A percentile compares a stretch with the other conserved stretches of the same genome.
These are phyloP conservation scores for Neocrepidodera transversa DNA, from an alignment of 2,888 invertebrate genomes.

Conservation along the genomic window DNA sequence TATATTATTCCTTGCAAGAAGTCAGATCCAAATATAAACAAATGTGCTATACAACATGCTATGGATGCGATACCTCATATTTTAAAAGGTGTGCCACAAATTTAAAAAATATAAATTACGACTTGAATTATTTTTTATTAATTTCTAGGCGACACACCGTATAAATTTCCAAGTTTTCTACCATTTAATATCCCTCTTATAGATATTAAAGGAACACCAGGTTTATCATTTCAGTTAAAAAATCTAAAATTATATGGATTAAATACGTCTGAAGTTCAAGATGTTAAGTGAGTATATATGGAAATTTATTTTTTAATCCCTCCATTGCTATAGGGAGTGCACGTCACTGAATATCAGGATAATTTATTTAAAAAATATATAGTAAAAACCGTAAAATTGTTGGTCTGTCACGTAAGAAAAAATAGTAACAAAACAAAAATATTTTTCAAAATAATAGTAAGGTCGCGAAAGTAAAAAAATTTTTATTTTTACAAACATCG, in stretches of 20 bases:
- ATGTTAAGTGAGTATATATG: conserved; percentile 42
- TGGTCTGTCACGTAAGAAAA: too few species aligned
- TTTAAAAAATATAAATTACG: conserved; percentile 28
- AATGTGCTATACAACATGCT: conserved; percentile 30
- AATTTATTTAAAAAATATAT: too few species aligned
- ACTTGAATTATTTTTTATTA: neutral
- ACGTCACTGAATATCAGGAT: too few species aligned
- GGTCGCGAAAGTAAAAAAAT: too few species aligned
- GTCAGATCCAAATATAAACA: conserved; percentile 32
- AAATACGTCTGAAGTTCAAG: conserved; percentile 35
- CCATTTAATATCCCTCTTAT: conserved; percentile 46
- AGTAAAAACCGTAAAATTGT: too few species aligned
- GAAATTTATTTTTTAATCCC: too few species aligned
- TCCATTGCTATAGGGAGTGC: too few species aligned
- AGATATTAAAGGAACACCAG: conserved; percentile 33
- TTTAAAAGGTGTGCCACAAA: conserved; percentile 31
- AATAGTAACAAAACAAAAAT: too few species aligned
- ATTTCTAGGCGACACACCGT: conserved; percentile 43
- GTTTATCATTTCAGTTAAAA: conserved; percentile 42
- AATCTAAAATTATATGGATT: conserved; percentile 44
- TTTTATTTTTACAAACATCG: too few species aligned
- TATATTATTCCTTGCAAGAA: conserved; percentile 35
- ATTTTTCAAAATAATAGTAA: too few species aligned
- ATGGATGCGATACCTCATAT: conserved; percentile 26
- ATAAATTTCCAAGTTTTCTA: conserved; percentile 42